A percentile compares a stretch with the other conserved stretches of the same genome.
Evolutionary conservation across 2,888 invertebrate species (phyloP).

Genomic region (Caenorhabditis doughertyi): DNA sequence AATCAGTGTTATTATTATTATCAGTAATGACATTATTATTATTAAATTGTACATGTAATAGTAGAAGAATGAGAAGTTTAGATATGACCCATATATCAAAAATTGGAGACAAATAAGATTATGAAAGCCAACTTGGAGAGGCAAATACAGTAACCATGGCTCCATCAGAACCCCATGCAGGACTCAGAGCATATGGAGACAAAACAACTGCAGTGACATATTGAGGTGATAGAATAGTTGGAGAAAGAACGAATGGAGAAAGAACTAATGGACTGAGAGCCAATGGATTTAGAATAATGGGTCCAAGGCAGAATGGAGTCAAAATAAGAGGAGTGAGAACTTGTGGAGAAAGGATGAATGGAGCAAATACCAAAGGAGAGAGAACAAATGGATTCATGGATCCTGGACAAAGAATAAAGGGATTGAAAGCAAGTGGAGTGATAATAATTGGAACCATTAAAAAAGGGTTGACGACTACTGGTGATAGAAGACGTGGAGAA

Average conservation of each 20-base stretch:
- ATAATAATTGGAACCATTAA: slow-evolving; percentile 73
- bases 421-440: slow-evolving; percentile 70
- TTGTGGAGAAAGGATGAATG: slow-evolving; percentile 75
- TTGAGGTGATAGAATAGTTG: slow-evolving; percentile 74
- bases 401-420: slow-evolving; percentile 72
- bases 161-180: slow-evolving; percentile 61
- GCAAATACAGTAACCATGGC: slow-evolving; percentile 63
- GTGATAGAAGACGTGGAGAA: slow-evolving; percentile 59
- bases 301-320: slow-evolving; percentile 67
- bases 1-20: slow-evolving; percentile 3
- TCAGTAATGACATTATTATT: slow-evolving; percentile 18
- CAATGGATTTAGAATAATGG: slow-evolving; percentile 68
- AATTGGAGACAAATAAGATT: slow-evolving; percentile 1
- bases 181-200: slow-evolving; percentile 69
- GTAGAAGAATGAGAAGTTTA: slow-evolving; percentile 32
- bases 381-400: slow-evolving; percentile 68
- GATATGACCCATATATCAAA: slow-evolving; percentile 20
- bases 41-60: slow-evolving; percentile 41
- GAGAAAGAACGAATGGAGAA: slow-evolving; percentile 73
- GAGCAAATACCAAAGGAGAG: slow-evolving; percentile 69
- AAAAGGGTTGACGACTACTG: slow-evolving; percentile 66
- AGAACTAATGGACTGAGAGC: slow-evolving; percentile 71
- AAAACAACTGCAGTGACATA: slow-evolving; percentile 64
- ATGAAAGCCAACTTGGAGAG: slow-evolving; percentile 68
- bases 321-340: slow-evolving; percentile 74